Evolutionary conservation across 2,888 invertebrate species (phyloP).

Genomic region (Drosophila niveifrons): DNA sequence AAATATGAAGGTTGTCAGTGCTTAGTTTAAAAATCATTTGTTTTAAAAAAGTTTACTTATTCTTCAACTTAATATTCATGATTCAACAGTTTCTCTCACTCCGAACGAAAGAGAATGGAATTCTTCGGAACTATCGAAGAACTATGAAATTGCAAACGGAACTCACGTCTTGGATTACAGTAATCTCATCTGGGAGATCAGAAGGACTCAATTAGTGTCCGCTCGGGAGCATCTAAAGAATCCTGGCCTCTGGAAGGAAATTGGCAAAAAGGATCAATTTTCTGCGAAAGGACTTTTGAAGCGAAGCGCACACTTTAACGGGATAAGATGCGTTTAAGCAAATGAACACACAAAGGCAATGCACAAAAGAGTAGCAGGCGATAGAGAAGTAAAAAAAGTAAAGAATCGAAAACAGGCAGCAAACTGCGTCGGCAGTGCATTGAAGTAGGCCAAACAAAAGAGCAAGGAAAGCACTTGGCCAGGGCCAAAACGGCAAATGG

Average conservation of each 20-base stretch:
- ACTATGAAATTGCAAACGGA: conserved; percentile 32
- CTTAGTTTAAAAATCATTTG: too few relatives aligned
- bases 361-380: conserved; percentile 24
- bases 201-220: conserved; percentile 64
- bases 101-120: neutral
- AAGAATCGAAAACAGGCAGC: conserved; percentile 3
- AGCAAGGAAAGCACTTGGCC: conserved; percentile 39
- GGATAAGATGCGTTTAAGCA: conserved; percentile 78
- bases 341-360: conserved; percentile 64
- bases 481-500: conserved; percentile 60
- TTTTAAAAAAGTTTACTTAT: too few relatives aligned
- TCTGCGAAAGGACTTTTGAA: conserved; percentile 52
- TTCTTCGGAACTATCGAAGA: neutral
- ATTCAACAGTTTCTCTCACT: neutral
- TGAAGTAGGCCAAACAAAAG: conserved; percentile 67
- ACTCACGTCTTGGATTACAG: conserved; percentile 45
- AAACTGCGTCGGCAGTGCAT: conserved; percentile 58
- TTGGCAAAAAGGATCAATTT: conserved; percentile 75
- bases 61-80: neutral
- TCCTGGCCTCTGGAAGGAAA: conserved; percentile 42
- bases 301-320: conserved; percentile 69
- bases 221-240: conserved; percentile 44
- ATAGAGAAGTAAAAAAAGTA: conserved; percentile 19
- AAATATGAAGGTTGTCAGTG: neutral
- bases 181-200: conserved; percentile 27